Percentiles rank a stretch among this genome's conserved stretches.
phyloP scores from a whole-genome alignment of 92 coral and sea anemone genomes.

The Epizoanthus illoricatus region DNA sequence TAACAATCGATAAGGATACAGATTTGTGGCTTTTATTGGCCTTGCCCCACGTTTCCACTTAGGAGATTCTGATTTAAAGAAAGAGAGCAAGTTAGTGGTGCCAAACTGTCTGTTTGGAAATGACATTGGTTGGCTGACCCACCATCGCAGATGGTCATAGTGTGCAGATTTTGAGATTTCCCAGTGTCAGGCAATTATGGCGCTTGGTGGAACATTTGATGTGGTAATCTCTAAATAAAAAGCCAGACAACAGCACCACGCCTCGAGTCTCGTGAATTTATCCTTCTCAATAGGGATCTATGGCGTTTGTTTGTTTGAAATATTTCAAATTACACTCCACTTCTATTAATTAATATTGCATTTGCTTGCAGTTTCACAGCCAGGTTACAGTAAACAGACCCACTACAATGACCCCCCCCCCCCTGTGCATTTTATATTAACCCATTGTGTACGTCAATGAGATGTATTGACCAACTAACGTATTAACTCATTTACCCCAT shows the following conservation, averaged over 20 bases:
- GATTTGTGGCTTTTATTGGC: conserved; percentile 26
- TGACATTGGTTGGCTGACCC: conserved; percentile 33
- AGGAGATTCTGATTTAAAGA: conserved; percentile 62
- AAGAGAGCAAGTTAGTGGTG: conserved; percentile 53
- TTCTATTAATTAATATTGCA: conserved; percentile 26
- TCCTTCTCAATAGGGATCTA: not conserved
- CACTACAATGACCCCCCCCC: conserved; percentile 27
- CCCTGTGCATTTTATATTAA: conserved; percentile 15
- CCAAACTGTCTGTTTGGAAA: conserved; percentile 66
- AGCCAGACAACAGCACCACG: not conserved
- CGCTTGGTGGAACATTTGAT: not conserved
- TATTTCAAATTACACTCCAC: not conserved
- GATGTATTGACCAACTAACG: not conserved
- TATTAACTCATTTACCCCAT: conserved; percentile 16
- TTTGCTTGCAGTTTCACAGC: conserved; percentile 33
- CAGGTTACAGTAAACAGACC: conserved; percentile 1
- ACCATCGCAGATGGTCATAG: conserved; percentile 20
- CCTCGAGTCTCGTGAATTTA: not conserved
- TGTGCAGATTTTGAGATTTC: conserved; percentile 41
- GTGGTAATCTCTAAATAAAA: conserved; percentile 7
- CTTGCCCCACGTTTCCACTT: conserved; percentile 85
- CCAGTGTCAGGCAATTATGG: not conserved
- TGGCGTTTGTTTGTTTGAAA: conserved; percentile 25
- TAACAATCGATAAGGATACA: conserved; percentile 64
- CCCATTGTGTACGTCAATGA: conserved; percentile 32